Evolutionary conservation across 2,888 invertebrate species (phyloP), one percentile per base, ranked within the genome.

Genomic region (Icerya purchasi): DNA sequence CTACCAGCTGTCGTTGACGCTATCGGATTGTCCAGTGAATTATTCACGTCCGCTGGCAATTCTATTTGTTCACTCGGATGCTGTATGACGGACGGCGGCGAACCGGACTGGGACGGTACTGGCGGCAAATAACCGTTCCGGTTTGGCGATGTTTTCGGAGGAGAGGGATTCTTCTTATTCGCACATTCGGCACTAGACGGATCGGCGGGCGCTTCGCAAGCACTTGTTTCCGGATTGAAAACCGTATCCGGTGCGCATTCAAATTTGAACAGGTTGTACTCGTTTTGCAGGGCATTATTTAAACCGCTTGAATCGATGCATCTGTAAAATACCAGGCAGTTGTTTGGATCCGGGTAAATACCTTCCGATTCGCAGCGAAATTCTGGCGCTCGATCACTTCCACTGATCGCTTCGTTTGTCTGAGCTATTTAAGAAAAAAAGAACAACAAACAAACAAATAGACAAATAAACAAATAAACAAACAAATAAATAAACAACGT

Each of bases 221-320:
- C 75, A 67, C 77, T 77, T 49, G 76, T 75, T 23, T 77, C 74
- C 50, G 79, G 77, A 67, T 86, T 84, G 68, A 82, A 88, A 23
- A 86, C 80, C 1, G 86, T 84, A 18, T 83, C 84, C 50, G 79
- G 78, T 20, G 80, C 82, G 68, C 88, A 88, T 70, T 80, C 78
- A 70, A 85, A 84, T 74, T 75, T 74, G 61, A 78, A 81, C 18
- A 79, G 75, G 5, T 76, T 78, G 63, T 77, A 75, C 64, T 72
- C 74, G 53, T 74, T 74, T 61, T 73, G 73, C 36, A 55, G 23
- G 1, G 61, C 56, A 50, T 62, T 60, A 50, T 59, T 57, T 2
- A 57, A 61, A 19, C 58, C 50, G 19, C 58, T 57, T 61, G 77
- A 76, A 66, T 77, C 75, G 20, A 84, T 78, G 66, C 88, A 88